These are phyloP conservation scores for Lichenostomus cassidix DNA, from an alignment of 2,113 vertebrate species.

Conservation along the genomic window DNA sequence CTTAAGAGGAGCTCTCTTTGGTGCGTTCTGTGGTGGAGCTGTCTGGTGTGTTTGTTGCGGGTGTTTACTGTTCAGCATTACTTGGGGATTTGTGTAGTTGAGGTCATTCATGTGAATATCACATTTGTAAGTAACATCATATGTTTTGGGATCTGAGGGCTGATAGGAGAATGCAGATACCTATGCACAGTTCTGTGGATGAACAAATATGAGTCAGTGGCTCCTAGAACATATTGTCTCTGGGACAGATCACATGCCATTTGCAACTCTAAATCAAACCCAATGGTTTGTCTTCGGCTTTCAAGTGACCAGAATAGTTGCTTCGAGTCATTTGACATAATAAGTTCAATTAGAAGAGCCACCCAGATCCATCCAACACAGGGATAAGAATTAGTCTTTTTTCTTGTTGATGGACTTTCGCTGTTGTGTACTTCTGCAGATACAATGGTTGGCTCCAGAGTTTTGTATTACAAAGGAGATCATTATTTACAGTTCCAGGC, in stretches of 20 bases:
- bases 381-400: not conserved
- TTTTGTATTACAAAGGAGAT: not conserved
- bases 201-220: not conserved
- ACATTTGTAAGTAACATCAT: not conserved
- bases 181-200: not conserved
- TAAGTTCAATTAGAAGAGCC: not conserved
- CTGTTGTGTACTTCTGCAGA: not conserved
- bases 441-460: not conserved
- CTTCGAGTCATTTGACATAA: accelerated
- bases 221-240: not conserved
- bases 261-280: not conserved
- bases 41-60: not conserved
- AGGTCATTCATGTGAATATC: not conserved
- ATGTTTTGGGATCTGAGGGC: not conserved
- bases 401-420: not conserved
- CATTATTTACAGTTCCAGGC: not conserved
- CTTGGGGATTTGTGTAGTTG: not conserved
- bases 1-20: not conserved
- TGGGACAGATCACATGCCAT: not conserved
- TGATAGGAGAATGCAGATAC: not conserved
- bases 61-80: accelerated
- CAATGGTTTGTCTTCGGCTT: not conserved
- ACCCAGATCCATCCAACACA: not conserved
- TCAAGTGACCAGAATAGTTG: not conserved
- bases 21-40: not conserved